These are phyloP conservation scores for Centropristis striata DNA, from an alignment of 2,113 vertebrate species.

Conservation along the genomic window DNA sequence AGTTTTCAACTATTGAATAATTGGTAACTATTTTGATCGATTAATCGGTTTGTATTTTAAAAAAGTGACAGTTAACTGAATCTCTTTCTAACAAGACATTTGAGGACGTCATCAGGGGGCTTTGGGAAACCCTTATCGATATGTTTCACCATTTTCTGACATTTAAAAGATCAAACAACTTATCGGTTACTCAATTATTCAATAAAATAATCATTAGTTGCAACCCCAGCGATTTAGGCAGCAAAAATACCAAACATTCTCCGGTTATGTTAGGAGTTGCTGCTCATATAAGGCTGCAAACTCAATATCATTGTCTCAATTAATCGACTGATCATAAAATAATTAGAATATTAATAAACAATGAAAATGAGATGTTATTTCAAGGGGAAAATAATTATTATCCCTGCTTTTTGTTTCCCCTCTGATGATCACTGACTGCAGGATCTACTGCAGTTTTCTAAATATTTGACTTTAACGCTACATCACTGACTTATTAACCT, in stretches of 20 bases:
- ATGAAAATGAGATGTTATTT: neutral
- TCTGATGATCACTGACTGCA: neutral
- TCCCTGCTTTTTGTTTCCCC: neutral
- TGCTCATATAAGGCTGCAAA: no score
- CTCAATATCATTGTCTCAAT: neutral
- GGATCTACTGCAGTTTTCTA: neutral
- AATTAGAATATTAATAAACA: neutral
- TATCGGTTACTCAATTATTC: no score
- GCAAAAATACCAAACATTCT: neutral
- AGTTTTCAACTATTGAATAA: no score
- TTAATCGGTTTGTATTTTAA: no score
- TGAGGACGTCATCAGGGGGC: no score
- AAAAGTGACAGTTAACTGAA: no score
- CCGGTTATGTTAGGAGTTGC: neutral
- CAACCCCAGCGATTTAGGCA: neutral
- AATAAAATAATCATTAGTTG: neutral
- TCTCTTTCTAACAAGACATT: no score
- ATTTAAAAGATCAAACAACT: no score
- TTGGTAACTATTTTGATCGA: no score
- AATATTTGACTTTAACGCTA: neutral
- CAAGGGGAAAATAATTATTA: neutral
- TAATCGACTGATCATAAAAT: neutral
- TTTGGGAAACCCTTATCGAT: no score
- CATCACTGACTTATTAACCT: conserved; percentile 23
- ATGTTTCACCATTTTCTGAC: no score